Percentiles rank a stretch among this genome's conserved stretches.
Conservation (phyloP, 2,113 vertebrate species). For the Numida meleagris region DNA sequence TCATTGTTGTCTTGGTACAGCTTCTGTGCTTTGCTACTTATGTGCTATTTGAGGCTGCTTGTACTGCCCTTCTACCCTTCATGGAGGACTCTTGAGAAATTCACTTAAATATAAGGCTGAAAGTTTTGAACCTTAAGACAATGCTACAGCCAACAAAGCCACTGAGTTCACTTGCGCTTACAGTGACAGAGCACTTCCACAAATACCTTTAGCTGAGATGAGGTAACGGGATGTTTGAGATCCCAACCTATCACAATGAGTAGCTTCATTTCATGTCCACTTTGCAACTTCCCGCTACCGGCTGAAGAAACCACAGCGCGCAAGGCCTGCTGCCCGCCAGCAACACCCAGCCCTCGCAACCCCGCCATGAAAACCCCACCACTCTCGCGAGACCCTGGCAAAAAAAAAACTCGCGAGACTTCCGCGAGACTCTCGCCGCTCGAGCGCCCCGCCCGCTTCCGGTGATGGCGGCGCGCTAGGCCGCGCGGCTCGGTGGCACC, state of each 20-base stretch:
- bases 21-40: not conserved
- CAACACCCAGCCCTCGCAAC: too few species aligned
- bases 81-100: not conserved
- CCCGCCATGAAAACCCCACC: too few species aligned
- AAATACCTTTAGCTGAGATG: not conserved
- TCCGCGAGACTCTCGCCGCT: too few species aligned
- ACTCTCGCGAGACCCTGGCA: too few species aligned
- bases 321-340: too few species aligned
- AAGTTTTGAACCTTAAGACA: not conserved
- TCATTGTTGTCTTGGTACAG: rapidly evolving
- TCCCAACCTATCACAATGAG: too few species aligned
- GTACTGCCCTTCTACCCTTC: not conserved
- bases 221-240: not conserved
- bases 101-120: not conserved
- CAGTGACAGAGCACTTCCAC: rapidly evolving
- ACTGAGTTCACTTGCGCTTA: rapidly evolving
- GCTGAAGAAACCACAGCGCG: too few species aligned
- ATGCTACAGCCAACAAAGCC: too few species aligned
- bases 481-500: not conserved
- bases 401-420: not conserved
- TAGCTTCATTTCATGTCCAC: too few species aligned
- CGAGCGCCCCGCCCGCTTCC: not conserved
- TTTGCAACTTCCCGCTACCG: too few species aligned
- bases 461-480: not conserved
- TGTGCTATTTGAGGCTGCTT: not conserved